Evolutionary conservation across 2,797 vertebrate species (phyloP).

Genomic region (Eulemur mongoz): DNA sequence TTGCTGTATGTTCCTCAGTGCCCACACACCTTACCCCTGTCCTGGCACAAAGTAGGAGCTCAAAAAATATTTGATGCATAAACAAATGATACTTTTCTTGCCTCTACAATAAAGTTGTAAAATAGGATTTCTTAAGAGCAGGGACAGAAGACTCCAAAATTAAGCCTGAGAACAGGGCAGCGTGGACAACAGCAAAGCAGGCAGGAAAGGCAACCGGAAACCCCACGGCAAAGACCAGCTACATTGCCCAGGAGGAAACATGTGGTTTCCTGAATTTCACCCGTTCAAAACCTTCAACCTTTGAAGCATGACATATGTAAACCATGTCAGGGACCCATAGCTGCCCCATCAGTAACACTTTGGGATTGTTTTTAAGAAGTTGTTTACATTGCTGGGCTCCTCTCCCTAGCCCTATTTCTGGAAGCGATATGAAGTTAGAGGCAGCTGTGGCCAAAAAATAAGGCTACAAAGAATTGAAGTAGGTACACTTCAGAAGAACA

Average conservation of each 20-base stretch:
- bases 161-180: not conserved
- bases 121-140: not conserved
- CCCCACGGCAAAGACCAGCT: not conserved
- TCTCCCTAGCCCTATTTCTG: not conserved
- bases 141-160: not conserved
- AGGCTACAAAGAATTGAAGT: not conserved
- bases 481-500: not conserved
- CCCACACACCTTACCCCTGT: fast-evolving
- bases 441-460: not conserved
- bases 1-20: not conserved
- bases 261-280: constrained; percentile 50
- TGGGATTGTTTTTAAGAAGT: not conserved
- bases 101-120: not conserved
- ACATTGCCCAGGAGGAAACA: constrained; percentile 27
- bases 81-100: not conserved
- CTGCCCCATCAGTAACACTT: not conserved
- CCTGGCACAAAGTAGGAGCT: not conserved
- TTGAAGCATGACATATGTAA: not conserved
- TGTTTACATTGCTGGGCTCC: not conserved
- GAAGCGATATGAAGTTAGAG: not conserved
- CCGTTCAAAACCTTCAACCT: not conserved
- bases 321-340: not conserved
- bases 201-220: constrained; percentile 47
- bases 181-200: not conserved
- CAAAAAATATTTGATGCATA: not conserved